Evolutionary conservation across 2,888 invertebrate genomes (phyloP), one percentile per base, ranked within the genome.

Genomic region (Amphipoea lucens): DNA sequence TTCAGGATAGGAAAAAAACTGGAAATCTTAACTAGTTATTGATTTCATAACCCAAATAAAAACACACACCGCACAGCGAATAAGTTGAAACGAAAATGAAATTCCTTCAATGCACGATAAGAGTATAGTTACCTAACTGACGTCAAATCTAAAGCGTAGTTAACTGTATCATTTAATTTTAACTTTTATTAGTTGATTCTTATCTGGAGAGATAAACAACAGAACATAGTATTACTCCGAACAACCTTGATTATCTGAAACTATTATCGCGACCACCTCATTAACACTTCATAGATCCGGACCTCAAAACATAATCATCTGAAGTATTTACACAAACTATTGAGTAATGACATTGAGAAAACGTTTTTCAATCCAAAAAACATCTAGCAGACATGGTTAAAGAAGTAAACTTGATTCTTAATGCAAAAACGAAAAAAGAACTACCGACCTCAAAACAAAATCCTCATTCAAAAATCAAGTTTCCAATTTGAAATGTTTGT

Each of bases 281-380:
- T 88, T 88, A 87, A 66, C 89, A 89, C 89, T 70, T 87, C 68
- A 74, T 74, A 45, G 76, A 85, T 77, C 69, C 36, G 78, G 62
- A 84, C 76, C 70, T 84, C 66, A 76, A 76, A 72, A 80, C 69
- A 75, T 68, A 57, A 67, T 84, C 73, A 78, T 73, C n/a, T 76
- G n/a, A 79, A 69, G 54, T 77, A 71, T 66, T 72, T 76, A 87
- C 67, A 40, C 54, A n/a, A 78, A 72, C 12, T 17, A 11, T 63
- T 45, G 45, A 66, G n/a, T 17, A 54, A 48, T 62, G 45, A 20
- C 42, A 65, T 69, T 73, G 60, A 65, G 4, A 72, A 36, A 62
- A 74, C 29, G 4, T 40, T 66, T 20, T 20, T 40, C 2, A 60
- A 36, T n/a, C 7, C 11, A 42, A 60, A n/a, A 12, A 54, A 62